These are phyloP conservation scores for Heliconius hewitsoni DNA, from an alignment of 1,140 invertebrate genomes.

Conservation along the genomic window DNA sequence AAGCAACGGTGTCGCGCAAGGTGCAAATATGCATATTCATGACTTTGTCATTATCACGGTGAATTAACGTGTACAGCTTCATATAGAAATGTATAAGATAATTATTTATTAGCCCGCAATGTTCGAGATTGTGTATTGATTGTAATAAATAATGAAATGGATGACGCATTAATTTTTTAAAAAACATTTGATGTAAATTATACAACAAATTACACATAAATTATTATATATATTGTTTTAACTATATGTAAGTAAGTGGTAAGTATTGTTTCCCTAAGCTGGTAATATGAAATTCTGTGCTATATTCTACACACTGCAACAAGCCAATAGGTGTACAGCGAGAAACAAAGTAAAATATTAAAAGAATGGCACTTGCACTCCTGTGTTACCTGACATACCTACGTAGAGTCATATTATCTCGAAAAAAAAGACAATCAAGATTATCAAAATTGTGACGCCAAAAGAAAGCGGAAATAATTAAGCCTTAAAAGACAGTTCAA, in stretches of 20 bases:
- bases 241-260: too few relatives aligned
- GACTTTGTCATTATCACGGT: slow-evolving; percentile 52
- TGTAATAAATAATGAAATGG: background rate
- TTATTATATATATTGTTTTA: too few relatives aligned
- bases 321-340: too few relatives aligned
- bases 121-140: background rate
- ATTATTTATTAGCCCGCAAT: background rate
- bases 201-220: too few relatives aligned
- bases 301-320: too few relatives aligned
- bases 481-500: slow-evolving; percentile 18
- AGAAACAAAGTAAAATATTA: too few relatives aligned
- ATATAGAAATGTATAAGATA: background rate
- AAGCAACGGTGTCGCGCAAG: slow-evolving; percentile 38
- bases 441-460: background rate
- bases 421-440: background rate
- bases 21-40: slow-evolving; percentile 71
- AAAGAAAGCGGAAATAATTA: slow-evolving; percentile 23
- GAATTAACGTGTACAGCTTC: slow-evolving; percentile 3
- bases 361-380: too few relatives aligned
- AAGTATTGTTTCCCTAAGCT: too few relatives aligned
- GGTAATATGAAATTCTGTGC: too few relatives aligned
- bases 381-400: too few relatives aligned
- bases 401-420: background rate
- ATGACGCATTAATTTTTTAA: background rate
- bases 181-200: background rate